A percentile compares a stretch with the other conserved stretches of the same genome.
phyloP scores from a whole-genome alignment of 2,113 vertebrate species.

The Psettodes erumei region DNA sequence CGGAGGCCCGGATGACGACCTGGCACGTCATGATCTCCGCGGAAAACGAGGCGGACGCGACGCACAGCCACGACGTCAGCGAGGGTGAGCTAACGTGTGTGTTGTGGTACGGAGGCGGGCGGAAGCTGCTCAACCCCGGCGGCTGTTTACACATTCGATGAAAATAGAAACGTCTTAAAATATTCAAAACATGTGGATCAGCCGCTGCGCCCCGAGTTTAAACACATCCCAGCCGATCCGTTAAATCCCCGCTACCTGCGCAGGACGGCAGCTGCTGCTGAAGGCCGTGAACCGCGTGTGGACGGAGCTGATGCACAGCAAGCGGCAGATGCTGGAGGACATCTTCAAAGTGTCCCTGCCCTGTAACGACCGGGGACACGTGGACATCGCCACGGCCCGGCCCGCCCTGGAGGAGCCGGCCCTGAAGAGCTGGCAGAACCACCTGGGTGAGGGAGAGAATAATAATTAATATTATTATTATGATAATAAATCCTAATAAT shows the following conservation, averaged over 20 bases:
- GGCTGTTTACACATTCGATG: too few relatives aligned
- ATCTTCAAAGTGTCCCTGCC: slow-evolving; percentile 95
- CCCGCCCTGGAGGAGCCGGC: slow-evolving; percentile 93
- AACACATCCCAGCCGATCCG: too few relatives aligned
- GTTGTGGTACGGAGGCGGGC: too few relatives aligned
- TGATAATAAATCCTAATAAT: too few relatives aligned
- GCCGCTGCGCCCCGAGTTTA: too few relatives aligned
- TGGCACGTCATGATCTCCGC: slow-evolving; percentile 98
- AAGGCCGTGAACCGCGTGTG: slow-evolving; percentile 98
- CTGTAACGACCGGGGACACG: slow-evolving; percentile 94
- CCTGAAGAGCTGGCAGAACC: slow-evolving; percentile 97
- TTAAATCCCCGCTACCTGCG: too few relatives aligned
- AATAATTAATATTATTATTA: too few relatives aligned
- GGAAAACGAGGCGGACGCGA: slow-evolving; percentile 89
- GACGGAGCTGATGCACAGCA: slow-evolving; percentile 98
- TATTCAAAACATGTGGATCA: too few relatives aligned
- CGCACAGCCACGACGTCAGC: slow-evolving; percentile 93
- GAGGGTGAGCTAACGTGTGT: slow-evolving; percentile 85
- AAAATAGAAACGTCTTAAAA: too few relatives aligned
- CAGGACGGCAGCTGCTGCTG: slow-evolving; percentile 95
- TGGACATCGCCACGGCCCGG: slow-evolving; percentile 90
- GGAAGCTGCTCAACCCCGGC: too few relatives aligned
- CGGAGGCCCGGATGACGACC: slow-evolving; percentile 98
- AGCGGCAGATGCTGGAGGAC: slow-evolving; percentile 95
- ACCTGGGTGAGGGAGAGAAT: slow-evolving; percentile 89